phyloP scores from a whole-genome alignment of 2,797 vertebrate genomes.

The Lepilemur ruficaudatus region DNA sequence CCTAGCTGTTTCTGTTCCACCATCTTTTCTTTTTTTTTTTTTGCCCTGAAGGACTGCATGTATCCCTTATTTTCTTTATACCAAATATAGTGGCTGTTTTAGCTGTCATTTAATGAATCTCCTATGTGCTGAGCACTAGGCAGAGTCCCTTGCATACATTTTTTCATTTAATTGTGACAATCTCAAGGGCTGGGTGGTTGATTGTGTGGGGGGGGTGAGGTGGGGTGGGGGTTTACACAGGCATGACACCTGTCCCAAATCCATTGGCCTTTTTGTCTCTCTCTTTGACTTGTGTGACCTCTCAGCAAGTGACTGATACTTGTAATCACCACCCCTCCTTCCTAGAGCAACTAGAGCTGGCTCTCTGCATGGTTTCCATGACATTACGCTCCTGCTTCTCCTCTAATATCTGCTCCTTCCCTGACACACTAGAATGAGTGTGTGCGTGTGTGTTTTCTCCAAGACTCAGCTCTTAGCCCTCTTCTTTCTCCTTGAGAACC shows the following conservation, averaged over 20 bases:
- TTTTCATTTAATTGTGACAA: background rate
- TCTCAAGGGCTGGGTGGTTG: background rate
- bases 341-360: background rate
- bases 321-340: background rate
- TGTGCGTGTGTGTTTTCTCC: background rate
- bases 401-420: background rate
- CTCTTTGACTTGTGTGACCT: background rate
- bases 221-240: background rate
- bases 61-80: background rate
- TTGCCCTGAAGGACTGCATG: background rate
- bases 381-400: background rate
- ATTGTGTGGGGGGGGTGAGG: background rate
- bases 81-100: background rate
- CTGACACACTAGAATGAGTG: background rate
- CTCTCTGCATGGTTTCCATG: background rate
- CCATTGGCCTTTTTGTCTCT: background rate
- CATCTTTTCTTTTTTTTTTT: background rate
- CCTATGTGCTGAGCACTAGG: background rate
- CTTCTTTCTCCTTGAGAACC: slow-evolving; percentile 1
- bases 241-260: background rate
- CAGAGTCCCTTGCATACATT: background rate
- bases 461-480: background rate
- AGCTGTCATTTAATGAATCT: background rate
- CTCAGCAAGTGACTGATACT: background rate
- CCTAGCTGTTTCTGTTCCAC: background rate